Base-by-base conservation (phyloP, 1,140 invertebrate species). In the Camponotus vicinus region DNA sequence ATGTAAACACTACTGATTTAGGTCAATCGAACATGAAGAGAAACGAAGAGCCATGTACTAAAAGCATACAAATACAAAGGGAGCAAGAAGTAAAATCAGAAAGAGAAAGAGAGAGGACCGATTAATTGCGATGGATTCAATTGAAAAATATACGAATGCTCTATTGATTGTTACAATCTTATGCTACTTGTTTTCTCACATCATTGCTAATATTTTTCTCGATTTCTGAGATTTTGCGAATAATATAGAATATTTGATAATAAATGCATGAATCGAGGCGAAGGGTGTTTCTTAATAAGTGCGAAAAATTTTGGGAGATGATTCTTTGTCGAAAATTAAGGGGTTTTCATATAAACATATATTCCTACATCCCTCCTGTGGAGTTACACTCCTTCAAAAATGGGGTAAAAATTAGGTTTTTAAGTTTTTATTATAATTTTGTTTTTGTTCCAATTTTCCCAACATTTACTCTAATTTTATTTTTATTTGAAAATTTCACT, bases 1-100 rank as follows among this genome's bases (percentile, higher is more conserved):
- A 76, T 71, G 85, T 84, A 89, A 86, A 86, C 78, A 78, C 37
- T 70, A 73, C 71, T 89, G 88, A 89, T 89, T 89, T 89, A 82
- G 85, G 88, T 89, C 88, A 89, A 82, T 63, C 76, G 40, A 89
- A 61, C 88, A 88, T 86, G 57, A 73, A 78, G 55, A 77, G 52
- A 57, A 73, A 70, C 11, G 55, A 52, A 77, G 37, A 55, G 73
- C 40, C 6, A 15, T 15, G 13, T 40, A 40, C 6, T 1, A 40
- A 27, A 27, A 27, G 27, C 27, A 40, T 40, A 40, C 49, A 40
- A 27, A 52, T 8, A 42, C 37, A 76, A 64, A 69, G 18, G 2
- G 55, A n/a, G 49, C 37, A 52, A 40, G 57, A 70, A 61, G 63
- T 71, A 79, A 80, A 85, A 76, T 82, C 67, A 18, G 40, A 18